Base-by-base conservation (phyloP, 1,140 invertebrate genomes). In the Paraescarpia echinospica region DNA sequence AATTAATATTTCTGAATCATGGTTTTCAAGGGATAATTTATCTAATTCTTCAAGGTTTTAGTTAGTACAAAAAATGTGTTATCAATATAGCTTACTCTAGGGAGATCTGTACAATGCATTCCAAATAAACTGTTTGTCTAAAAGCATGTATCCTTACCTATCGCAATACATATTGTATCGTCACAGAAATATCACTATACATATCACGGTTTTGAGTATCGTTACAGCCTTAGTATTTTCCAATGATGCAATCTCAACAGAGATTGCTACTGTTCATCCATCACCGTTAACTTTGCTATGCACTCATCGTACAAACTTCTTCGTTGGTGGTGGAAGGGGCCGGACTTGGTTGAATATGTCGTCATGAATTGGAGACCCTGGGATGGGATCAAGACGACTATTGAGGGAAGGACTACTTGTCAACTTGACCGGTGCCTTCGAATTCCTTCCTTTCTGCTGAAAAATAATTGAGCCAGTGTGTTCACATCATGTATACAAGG, bases 291-390 rank as follows among this genome's bases (percentile, higher is more conserved):
- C 59, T 77, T 1, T 18, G 59, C 2, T 18, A 27, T 18, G 59
- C 14, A 31, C 41, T 91, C 91, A 91, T 48, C 48, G 34, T 2
- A 91, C 48, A 59, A 91, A 91, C 48, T 91, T 91, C 41, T 91
- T 91, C 4, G 34, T 27, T 18, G 91, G 91, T 59, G 91, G 91
- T 27, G 91, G 91, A 27, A 91, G 41, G 18, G 91, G 91, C 33
- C 48, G 34, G 18, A 59, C n/a, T 18, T 34, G 33, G 91, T 91
- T 91, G 34, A 91, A 51, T 59, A 12, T 34, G 34, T 33, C 41
- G 33, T 91, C 91, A 1, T 91, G 91, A 51, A 41, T 33, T 14
- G 91, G 91, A 14, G 91, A 91, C 34, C 91, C 91, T 0, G 91
- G 91, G n/a, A 91, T 35, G 33, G 91, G 91, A 1, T 91, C 91